Evolutionary conservation across 1,140 invertebrate species (phyloP).

Genomic region (Eueides isabella): DNA sequence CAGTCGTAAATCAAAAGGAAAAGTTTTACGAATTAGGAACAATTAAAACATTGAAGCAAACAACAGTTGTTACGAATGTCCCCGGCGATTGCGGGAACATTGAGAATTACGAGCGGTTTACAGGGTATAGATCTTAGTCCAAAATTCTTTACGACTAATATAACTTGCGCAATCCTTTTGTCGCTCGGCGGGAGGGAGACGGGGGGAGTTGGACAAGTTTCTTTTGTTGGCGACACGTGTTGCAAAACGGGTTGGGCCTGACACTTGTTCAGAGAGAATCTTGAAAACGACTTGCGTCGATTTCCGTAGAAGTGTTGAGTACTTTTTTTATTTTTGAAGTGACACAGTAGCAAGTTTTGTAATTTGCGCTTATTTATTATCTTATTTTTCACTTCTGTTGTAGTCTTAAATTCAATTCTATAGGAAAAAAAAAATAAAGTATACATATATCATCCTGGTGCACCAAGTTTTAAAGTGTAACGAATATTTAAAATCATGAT

Average conservation of each 20-base stretch:
- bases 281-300: slow-evolving; percentile 56
- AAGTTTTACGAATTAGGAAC: slow-evolving; percentile 80
- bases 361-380: background rate
- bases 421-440: background rate
- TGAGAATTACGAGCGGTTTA: slow-evolving; percentile 76
- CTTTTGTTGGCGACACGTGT: slow-evolving; percentile 81
- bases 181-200: slow-evolving; percentile 43
- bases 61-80: slow-evolving; percentile 81
- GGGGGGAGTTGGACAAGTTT: slow-evolving; percentile 66
- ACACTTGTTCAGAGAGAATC: slow-evolving; percentile 72
- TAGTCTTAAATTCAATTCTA: background rate
- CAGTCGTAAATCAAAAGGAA: slow-evolving; percentile 71
- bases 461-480: background rate
- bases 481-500: background rate
- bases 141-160: slow-evolving; percentile 80
- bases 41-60: slow-evolving; percentile 80
- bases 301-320: slow-evolving; percentile 50
- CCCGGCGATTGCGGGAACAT: slow-evolving; percentile 74
- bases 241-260: slow-evolving; percentile 78
- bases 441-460: background rate
- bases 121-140: slow-evolving; percentile 77
- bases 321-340: slow-evolving; percentile 53
- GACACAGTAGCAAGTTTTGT: background rate
- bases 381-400: background rate
- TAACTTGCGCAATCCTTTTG: slow-evolving; percentile 81